Evolutionary conservation across 2,113 vertebrate genomes (phyloP).

Genomic region (Camelus bactrianus): DNA sequence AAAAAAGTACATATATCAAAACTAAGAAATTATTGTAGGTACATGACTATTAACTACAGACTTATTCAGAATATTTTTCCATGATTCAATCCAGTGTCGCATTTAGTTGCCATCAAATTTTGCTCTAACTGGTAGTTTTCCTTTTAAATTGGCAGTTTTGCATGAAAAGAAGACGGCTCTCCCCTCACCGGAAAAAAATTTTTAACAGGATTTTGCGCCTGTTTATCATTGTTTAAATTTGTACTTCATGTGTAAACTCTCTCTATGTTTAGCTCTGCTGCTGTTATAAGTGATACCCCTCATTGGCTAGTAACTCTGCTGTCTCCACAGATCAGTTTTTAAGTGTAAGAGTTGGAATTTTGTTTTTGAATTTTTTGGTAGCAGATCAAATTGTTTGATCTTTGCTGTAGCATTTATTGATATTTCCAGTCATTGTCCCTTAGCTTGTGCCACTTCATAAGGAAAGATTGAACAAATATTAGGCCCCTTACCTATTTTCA

Average conservation of each 20-base stretch:
- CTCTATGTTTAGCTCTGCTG: not conserved
- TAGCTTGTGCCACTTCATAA: not conserved
- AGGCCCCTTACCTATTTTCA: not conserved
- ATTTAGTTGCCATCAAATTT: constrained; percentile 40
- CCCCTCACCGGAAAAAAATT: not conserved
- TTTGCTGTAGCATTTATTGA: not conserved
- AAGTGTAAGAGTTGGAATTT: constrained; percentile 2
- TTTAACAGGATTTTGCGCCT: constrained; percentile 14
- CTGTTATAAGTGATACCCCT: constrained; percentile 59
- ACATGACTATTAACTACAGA: not conserved
- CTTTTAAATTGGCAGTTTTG: constrained; percentile 42
- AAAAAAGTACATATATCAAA: constrained; percentile 28
- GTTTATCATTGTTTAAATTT: constrained; percentile 42
- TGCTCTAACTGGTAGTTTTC: constrained; percentile 24
- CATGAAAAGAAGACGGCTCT: not conserved
- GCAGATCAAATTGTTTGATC: not conserved
- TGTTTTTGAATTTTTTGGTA: not conserved
- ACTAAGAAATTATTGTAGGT: constrained; percentile 5
- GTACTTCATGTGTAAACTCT: constrained; percentile 26
- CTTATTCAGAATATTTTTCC: not conserved
- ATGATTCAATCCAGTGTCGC: not conserved
- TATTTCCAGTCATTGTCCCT: not conserved
- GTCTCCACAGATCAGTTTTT: not conserved
- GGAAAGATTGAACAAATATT: not conserved
- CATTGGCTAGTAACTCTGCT: not conserved